Evolutionary conservation across 2,113 vertebrate species (phyloP).

Genomic region (Menidia beryllina): DNA sequence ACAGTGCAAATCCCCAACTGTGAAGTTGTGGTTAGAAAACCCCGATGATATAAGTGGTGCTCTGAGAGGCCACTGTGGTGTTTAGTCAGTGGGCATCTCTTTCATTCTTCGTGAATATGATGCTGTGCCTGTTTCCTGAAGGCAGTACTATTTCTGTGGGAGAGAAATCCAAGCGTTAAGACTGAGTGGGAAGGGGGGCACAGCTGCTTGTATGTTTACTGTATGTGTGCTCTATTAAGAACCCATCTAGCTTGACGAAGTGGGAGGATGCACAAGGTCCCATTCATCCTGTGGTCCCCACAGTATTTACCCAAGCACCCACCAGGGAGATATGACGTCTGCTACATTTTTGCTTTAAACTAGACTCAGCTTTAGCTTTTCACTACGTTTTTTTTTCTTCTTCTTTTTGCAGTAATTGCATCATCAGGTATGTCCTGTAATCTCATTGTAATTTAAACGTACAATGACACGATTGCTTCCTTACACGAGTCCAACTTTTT

Average conservation of each 20-base stretch:
- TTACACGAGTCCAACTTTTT: no score
- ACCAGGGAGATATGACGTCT: slow-evolving; percentile 64
- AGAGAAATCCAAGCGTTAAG: slow-evolving; percentile 29
- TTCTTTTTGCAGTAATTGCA: slow-evolving; percentile 13
- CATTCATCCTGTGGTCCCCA: slow-evolving; percentile 71
- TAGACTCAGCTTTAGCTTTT: slow-evolving; percentile 8
- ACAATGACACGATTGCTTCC: neutral
- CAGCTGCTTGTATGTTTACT: slow-evolving; percentile 60
- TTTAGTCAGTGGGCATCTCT: slow-evolving; percentile 9
- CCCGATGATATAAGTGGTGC: slow-evolving; percentile 12
- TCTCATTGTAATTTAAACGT: slow-evolving; percentile 1
- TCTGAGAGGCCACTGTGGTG: slow-evolving; percentile 28
- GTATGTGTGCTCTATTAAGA: slow-evolving; percentile 55
- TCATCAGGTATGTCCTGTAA: slow-evolving; percentile 3
- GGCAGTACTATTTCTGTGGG: slow-evolving; percentile 53
- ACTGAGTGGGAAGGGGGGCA: slow-evolving; percentile 54
- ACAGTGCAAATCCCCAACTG: slow-evolving; percentile 9
- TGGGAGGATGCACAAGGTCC: slow-evolving; percentile 71
- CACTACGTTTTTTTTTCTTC: neutral
- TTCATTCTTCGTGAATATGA: slow-evolving; percentile 39
- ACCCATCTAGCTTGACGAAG: slow-evolving; percentile 58
- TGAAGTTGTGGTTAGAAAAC: slow-evolving; percentile 14
- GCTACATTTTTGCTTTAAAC: slow-evolving; percentile 57
- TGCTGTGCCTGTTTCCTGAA: slow-evolving; percentile 52
- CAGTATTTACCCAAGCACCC: slow-evolving; percentile 63